phyloP scores from a whole-genome alignment of 2,113 vertebrate species.

The Otis tarda region DNA sequence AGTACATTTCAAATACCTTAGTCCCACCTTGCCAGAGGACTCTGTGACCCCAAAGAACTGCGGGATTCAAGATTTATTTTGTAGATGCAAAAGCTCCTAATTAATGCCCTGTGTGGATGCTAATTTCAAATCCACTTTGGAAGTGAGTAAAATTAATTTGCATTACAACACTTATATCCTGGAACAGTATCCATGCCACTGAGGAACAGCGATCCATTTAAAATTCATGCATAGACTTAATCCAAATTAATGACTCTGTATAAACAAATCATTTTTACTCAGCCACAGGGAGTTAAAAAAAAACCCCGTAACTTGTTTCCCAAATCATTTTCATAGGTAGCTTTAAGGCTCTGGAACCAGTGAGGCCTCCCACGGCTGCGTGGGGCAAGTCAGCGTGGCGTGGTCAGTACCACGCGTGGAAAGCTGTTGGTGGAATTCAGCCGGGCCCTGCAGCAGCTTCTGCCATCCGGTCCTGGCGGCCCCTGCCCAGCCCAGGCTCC shows the following conservation, averaged over 20 bases:
- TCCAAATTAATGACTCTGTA: background rate
- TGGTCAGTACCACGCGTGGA: background rate
- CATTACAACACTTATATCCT: background rate
- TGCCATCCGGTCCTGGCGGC: background rate
- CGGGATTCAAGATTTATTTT: background rate
- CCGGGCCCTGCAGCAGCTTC: background rate
- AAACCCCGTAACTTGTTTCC: background rate
- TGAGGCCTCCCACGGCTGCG: too few relatives aligned
- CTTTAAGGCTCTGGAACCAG: background rate
- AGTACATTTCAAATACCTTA: background rate
- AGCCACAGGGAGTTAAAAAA: background rate
- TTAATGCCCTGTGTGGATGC: background rate
- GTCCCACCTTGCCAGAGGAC: background rate
- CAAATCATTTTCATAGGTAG: background rate
- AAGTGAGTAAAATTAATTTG: slow-evolving; percentile 30
- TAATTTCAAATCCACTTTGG: slow-evolving; percentile 5
- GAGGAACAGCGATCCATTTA: background rate
- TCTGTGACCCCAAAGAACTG: background rate
- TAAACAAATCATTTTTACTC: background rate
- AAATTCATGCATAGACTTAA: background rate
- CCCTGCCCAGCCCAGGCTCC: background rate
- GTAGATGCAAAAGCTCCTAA: background rate
- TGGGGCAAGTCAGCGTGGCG: rapidly evolving
- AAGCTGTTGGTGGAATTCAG: rapidly evolving
- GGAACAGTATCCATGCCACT: background rate